A percentile compares a stretch with the other conserved stretches of the same genome.
These are phyloP conservation scores for Acheta domesticus DNA, from an alignment of 2,888 invertebrate genomes.

Conservation along the genomic window DNA sequence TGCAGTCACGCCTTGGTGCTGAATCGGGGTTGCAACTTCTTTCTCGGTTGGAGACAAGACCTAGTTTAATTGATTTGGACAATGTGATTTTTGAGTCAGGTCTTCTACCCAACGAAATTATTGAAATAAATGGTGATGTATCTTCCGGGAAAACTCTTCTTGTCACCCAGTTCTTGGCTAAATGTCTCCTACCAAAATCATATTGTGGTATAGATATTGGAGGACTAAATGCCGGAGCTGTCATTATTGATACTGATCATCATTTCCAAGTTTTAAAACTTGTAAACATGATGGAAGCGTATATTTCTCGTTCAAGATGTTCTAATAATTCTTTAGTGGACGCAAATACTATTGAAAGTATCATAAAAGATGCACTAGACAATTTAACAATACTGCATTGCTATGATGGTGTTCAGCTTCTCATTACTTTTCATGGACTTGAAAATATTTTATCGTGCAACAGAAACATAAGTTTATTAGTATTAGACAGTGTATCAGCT, in stretches of 20 bases:
- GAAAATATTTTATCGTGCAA: constrained; percentile 48
- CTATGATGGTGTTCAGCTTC: constrained; percentile 46
- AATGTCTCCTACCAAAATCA: constrained; percentile 48
- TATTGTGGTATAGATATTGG: constrained; percentile 43
- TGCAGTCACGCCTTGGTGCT: constrained; percentile 20
- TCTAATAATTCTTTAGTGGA: background rate
- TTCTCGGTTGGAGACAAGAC: constrained; percentile 52
- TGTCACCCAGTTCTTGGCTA: constrained; percentile 50
- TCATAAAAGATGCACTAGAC: constrained; percentile 44
- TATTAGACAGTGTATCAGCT: constrained; percentile 52
- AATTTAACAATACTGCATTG: constrained; percentile 48
- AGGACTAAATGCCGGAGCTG: constrained; percentile 49
- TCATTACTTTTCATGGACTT: constrained; percentile 45
- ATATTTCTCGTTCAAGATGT: constrained; percentile 5
- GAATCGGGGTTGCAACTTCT: constrained; percentile 61
- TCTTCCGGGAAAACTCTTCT: constrained; percentile 52
- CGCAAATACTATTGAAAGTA: constrained; percentile 38
- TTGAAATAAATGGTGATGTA: constrained; percentile 52
- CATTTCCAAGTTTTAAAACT: constrained; percentile 50
- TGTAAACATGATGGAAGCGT: constrained; percentile 44
- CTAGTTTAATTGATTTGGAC: constrained; percentile 51
- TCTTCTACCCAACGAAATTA: constrained; percentile 46
- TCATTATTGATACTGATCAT: constrained; percentile 53
- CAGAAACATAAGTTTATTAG: constrained; percentile 48
- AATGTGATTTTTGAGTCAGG: constrained; percentile 50